Evolutionary conservation across 2,797 vertebrate genomes (phyloP), one percentile per base, ranked within the genome.

Genomic region (Acipenser oxyrinchus): DNA sequence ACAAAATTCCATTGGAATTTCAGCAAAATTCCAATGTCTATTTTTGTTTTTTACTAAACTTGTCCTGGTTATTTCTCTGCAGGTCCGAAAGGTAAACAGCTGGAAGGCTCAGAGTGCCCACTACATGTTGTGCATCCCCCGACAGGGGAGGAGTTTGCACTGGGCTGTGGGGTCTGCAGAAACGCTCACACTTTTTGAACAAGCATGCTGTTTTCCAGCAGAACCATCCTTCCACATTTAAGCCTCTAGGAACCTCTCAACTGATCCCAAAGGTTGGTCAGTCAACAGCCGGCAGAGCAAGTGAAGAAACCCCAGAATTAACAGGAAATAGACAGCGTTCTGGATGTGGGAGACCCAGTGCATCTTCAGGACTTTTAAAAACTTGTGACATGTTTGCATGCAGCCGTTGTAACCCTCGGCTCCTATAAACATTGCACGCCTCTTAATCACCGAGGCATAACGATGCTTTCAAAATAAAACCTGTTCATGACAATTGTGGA

Each of bases 61-160:
- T 60, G 8, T 62, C n/a, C 13, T 68, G 50, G 23, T 53, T 69
- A 10, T 8, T 65, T 66, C 1, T 52, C 48, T 66, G 59, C 75
- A 99, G 97, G 97, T 86, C 97, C 97, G 80, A 99, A 99, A 91
- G 94, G 96, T 73, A 99, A 99, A 80, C 97, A 99, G 73, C 87
- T 99, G 79, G 97, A 99, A 85, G 96, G 97, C 69, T 94, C 94
- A 0, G 96, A 99, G 79, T 99, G 97, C 78, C 97, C 97, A 23
- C 86, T 99, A 84, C 97, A 99, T 71, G 97, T 99, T 81, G 93
- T 97, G 68, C 97, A 99, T 75, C 97, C 97, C 18, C 92, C 95
- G 62, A 99, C 96, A 0, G 97, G 97, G 71, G 97, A 99, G 82
- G 97, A 99, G 83, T 99, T 99, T 79, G 97, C 97, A 70, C 84